A percentile compares a stretch with the other conserved stretches of the same genome.
phyloP scores from a whole-genome alignment of 2,113 vertebrate species.

The Psilopogon haemacephalus region DNA sequence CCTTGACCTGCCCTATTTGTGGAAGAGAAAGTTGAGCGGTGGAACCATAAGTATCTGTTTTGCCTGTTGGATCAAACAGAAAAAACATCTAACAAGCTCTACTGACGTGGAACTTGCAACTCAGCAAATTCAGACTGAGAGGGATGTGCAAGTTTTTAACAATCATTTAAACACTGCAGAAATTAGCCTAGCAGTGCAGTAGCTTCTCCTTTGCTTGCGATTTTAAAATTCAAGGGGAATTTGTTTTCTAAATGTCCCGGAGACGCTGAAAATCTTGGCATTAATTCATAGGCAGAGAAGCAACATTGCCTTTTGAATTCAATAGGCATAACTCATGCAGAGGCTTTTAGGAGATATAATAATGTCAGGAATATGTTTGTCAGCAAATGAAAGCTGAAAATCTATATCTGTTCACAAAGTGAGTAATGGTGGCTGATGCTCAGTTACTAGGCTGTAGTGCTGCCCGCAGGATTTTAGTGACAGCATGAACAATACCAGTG shows the following conservation, averaged over 20 bases:
- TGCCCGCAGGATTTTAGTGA: conserved; percentile 42
- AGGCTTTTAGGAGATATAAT: conserved; percentile 15
- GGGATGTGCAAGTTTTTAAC: not conserved
- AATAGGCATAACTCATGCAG: not conserved
- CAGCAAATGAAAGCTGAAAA: conserved; percentile 24
- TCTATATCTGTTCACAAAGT: not conserved
- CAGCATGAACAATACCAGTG: not conserved
- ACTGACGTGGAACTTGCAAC: not conserved
- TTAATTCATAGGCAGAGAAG: not conserved
- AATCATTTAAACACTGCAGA: not conserved
- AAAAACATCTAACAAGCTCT: not conserved
- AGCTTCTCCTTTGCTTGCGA: not conserved
- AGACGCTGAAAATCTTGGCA: not conserved
- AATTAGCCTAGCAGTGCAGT: not conserved
- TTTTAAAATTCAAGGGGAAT: conserved; percentile 4
- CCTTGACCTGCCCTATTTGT: not conserved
- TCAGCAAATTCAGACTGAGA: not conserved
- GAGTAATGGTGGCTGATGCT: conserved; percentile 13
- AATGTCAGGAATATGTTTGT: not conserved
- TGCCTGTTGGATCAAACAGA: not conserved
- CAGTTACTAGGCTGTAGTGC: not conserved
- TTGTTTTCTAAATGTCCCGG: not conserved
- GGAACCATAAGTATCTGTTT: not conserved
- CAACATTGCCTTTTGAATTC: conserved; percentile 22
- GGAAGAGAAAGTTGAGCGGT: not conserved